Evolutionary conservation across 1,140 invertebrate genomes (phyloP), one percentile per base, ranked within the genome.

Genomic region (Heterodera schachtii): DNA sequence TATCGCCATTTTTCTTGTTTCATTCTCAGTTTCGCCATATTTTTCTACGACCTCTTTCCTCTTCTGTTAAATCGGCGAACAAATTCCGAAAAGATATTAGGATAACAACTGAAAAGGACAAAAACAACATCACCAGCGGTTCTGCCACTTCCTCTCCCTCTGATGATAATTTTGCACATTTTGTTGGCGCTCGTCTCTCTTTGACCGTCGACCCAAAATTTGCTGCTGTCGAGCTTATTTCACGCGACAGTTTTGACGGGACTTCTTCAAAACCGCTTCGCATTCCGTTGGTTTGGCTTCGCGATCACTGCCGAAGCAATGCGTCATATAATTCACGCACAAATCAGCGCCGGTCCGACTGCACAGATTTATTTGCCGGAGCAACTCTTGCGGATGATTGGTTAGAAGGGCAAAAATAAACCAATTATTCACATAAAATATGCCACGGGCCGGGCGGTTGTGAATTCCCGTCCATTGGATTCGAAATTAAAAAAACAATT

Each of bases 261-360:
- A 64, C 9, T 49, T 49, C 41, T 67, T 77, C 19, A 19, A 78
- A 78, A 3, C 21, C 75, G 6, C 73, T 83, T 7, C 60, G 82
- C 19, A 82, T 84, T 44, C 87, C 87, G 9, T 71, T 88, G 7
- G 86, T 89, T 31, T 88, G 87, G 87, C 77, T 88, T n/a, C 66
- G 86, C 43, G 87, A 88, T 73, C 87, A 88, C 74, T 88, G 88
- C 64, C 80, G 86, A 7, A 81, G 67, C n/a, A 16, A 21, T 6
- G 57, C 31, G 9, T 73, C 47, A 1, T 88, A 87, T 70, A 85
- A 87, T 75, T 85, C 41, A 21, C 43, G 78, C 47, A 88, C 87
- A 11, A 85, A 85, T 82, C 87, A 88, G 69, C 76, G 87, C 44
- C 82, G 81, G 41, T 81, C 83, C 4, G 81, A 85, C 60, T 74